These are phyloP conservation scores for Chrysomela aeneicollis DNA, from an alignment of 2,888 invertebrate genomes.

Conservation along the genomic window DNA sequence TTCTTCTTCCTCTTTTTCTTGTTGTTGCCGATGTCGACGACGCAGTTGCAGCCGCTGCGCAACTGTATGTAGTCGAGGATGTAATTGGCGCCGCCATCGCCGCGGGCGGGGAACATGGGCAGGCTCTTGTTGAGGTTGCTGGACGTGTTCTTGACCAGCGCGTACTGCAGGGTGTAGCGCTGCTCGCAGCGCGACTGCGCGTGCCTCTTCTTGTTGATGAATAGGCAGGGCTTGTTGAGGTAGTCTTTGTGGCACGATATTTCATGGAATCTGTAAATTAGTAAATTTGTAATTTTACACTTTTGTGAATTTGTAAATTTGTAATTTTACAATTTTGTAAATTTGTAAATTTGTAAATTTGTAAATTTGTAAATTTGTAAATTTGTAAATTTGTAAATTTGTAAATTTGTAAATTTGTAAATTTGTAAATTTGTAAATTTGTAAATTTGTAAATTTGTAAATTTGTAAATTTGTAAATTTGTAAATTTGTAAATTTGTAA, in stretches of 20 bases:
- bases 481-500: too few species aligned
- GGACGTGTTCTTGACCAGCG: constrained; percentile 74
- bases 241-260: constrained; percentile 77
- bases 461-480: too few species aligned
- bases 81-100: constrained; percentile 65
- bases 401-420: too few species aligned
- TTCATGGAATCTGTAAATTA: constrained; percentile 70
- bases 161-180: constrained; percentile 84
- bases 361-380: too few species aligned
- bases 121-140: constrained; percentile 58
- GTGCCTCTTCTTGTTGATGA: constrained; percentile 74
- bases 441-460: too few species aligned
- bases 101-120: constrained; percentile 64
- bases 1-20: constrained; percentile 47
- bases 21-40: constrained; percentile 63
- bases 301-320: too few species aligned
- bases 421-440: too few species aligned
- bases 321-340: too few species aligned
- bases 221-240: constrained; percentile 74
- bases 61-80: constrained; percentile 84
- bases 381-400: too few species aligned
- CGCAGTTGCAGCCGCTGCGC: constrained; percentile 86
- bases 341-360: too few species aligned
- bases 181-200: constrained; percentile 80
- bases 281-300: neutral